These are phyloP conservation scores for Calosoma granatense DNA, from an alignment of 1,140 invertebrate genomes.

Conservation along the genomic window DNA sequence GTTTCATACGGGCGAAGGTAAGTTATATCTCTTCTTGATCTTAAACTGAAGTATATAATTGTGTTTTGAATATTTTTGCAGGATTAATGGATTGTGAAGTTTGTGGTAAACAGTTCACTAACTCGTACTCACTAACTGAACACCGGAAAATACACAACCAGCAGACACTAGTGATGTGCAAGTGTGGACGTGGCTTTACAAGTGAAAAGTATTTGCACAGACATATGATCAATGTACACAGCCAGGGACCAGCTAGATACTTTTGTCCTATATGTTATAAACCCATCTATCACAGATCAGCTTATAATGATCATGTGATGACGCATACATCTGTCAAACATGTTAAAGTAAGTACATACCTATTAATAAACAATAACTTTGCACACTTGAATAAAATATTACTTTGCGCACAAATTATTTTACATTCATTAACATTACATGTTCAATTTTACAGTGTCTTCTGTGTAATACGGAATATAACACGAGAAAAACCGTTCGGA, in stretches of 20 bases:
- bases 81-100: constrained; percentile 25
- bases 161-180: constrained; percentile 20
- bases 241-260: constrained; percentile 7
- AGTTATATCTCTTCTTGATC: too few species aligned
- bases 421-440: not conserved
- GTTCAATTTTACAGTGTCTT: constrained; percentile 17
- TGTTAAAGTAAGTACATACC: constrained; percentile 19
- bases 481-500: not conserved
- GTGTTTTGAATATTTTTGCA: too few species aligned
- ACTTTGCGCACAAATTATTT: not conserved
- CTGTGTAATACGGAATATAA: not conserved
- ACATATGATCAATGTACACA: constrained; percentile 23
- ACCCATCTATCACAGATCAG: not conserved
- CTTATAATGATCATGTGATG: constrained; percentile 1
- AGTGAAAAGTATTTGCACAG: constrained; percentile 23
- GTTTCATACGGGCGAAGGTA: constrained; percentile 29
- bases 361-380: not conserved
- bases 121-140: constrained; percentile 20
- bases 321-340: constrained; percentile 20
- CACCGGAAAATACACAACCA: constrained; percentile 22
- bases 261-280: not conserved
- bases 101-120: constrained; percentile 25
- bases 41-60: too few species aligned
- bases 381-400: not conserved
- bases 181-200: constrained; percentile 25